Evolutionary conservation across 2,113 vertebrate genomes (phyloP).

Genomic region (Leptobrachium ailaonicum): DNA sequence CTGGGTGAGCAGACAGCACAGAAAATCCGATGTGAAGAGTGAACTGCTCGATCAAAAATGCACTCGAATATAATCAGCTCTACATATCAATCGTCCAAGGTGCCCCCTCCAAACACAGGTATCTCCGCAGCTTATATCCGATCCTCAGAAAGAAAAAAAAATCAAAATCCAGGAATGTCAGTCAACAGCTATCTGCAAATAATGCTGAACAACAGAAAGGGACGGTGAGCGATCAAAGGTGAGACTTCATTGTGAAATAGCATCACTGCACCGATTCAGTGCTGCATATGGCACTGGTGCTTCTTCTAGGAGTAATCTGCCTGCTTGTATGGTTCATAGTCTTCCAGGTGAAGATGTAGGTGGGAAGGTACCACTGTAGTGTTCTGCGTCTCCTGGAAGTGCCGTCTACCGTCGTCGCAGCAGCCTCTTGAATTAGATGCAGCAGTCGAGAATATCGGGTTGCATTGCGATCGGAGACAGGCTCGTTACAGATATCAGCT

Average conservation of each 20-base stretch:
- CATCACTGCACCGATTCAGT: constrained; percentile 32
- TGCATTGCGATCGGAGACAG: constrained; percentile 14
- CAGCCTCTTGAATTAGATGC: constrained; percentile 10
- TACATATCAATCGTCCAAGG: constrained; percentile 24
- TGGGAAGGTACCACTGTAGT: constrained; percentile 38
- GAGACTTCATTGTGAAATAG: constrained; percentile 40
- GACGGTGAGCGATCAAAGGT: constrained; percentile 20
- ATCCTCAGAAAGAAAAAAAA: constrained; percentile 22
- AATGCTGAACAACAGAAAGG: constrained; percentile 19
- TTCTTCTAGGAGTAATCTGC: not conserved
- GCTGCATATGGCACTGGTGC: constrained; percentile 32
- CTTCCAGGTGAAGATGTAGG: constrained; percentile 16
- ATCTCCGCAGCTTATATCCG: constrained; percentile 25
- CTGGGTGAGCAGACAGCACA: constrained; percentile 58
- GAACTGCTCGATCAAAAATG: constrained; percentile 19
- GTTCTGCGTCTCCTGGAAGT: not conserved
- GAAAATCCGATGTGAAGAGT: constrained; percentile 29
- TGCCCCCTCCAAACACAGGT: constrained; percentile 24
- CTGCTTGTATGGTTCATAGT: constrained; percentile 14
- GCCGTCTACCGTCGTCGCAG: constrained; percentile 2
- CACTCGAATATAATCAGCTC: constrained; percentile 19
- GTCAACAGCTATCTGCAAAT: constrained; percentile 28
- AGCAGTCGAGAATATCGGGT: constrained; percentile 20
- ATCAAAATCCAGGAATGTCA: constrained; percentile 18
- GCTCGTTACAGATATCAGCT: constrained; percentile 28